Conservation (phyloP, 2,113 vertebrate genomes). For the Alouatta palliata region DNA sequence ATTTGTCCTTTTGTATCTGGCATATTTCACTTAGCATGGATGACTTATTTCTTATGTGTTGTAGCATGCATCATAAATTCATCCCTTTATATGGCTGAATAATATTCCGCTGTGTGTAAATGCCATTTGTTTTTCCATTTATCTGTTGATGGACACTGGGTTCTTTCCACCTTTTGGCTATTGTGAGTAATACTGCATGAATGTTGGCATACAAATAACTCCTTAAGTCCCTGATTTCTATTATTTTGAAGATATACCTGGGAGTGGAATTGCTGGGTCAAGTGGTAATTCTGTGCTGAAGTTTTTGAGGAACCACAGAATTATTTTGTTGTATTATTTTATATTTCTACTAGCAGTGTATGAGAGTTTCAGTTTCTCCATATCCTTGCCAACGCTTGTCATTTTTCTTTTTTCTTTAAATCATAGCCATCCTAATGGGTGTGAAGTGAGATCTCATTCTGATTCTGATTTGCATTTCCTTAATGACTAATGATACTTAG, state of each 20-base stretch:
- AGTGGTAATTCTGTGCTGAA: background rate
- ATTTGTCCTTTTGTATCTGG: background rate
- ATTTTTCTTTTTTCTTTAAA: background rate
- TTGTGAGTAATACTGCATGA: background rate
- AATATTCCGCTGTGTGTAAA: background rate
- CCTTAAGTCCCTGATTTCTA: background rate
- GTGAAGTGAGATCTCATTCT: background rate
- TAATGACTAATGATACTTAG: background rate
- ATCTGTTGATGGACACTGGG: background rate
- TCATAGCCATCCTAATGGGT: background rate
- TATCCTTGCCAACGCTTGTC: background rate
- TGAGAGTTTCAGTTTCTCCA: background rate
- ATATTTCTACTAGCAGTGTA: background rate
- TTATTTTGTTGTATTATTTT: conserved; percentile 17
- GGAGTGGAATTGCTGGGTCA: background rate
- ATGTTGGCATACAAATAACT: background rate
- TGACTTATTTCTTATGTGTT: background rate
- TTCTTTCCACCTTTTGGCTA: background rate
- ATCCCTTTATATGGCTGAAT: background rate
- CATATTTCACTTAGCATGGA: background rate
- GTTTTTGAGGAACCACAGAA: background rate
- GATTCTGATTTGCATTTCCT: conserved; percentile 21
- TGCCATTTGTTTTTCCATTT: background rate
- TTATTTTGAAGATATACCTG: background rate
- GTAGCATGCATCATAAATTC: background rate